A percentile compares a stretch with the other conserved stretches of the same genome.
phyloP scores from a whole-genome alignment of 2,888 invertebrate genomes.

The Pomacea canaliculata region DNA sequence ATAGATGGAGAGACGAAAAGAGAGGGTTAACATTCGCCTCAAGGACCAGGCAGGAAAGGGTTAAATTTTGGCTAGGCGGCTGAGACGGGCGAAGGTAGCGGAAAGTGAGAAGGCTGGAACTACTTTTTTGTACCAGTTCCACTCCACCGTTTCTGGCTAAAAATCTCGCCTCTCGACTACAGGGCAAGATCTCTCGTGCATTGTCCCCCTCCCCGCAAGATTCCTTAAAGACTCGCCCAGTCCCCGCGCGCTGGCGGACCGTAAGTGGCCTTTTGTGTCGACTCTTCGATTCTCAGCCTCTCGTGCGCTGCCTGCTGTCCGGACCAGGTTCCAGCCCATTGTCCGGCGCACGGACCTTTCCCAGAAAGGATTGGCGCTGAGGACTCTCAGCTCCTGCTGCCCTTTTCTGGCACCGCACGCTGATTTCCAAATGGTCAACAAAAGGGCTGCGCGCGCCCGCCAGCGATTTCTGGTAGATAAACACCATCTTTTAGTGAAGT shows the following conservation, averaged over 20 bases:
- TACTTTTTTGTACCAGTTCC: too few species aligned
- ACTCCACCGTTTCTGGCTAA: background rate
- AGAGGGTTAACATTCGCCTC: background rate
- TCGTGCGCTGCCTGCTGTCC: background rate
- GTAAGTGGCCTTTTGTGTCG: conserved; percentile 3
- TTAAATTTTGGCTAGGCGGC: too few species aligned
- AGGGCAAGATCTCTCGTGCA: background rate
- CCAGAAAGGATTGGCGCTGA: background rate
- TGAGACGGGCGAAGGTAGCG: too few species aligned
- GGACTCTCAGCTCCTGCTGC: background rate
- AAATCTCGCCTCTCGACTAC: conserved; percentile 2
- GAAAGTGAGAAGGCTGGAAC: too few species aligned
- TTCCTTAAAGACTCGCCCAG: background rate
- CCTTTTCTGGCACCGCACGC: background rate
- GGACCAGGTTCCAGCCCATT: background rate
- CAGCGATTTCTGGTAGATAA: conserved; percentile 6
- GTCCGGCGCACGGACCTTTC: background rate
- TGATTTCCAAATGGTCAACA: conserved; percentile 4
- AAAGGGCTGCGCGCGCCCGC: background rate
- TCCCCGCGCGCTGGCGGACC: background rate
- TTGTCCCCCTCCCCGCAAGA: background rate
- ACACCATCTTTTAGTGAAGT: background rate
- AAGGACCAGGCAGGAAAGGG: too few species aligned
- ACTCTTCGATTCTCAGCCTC: background rate
- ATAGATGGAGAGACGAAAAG: background rate